Evolutionary conservation across 2,113 vertebrate genomes (phyloP).

Genomic region (Balaeniceps rex): DNA sequence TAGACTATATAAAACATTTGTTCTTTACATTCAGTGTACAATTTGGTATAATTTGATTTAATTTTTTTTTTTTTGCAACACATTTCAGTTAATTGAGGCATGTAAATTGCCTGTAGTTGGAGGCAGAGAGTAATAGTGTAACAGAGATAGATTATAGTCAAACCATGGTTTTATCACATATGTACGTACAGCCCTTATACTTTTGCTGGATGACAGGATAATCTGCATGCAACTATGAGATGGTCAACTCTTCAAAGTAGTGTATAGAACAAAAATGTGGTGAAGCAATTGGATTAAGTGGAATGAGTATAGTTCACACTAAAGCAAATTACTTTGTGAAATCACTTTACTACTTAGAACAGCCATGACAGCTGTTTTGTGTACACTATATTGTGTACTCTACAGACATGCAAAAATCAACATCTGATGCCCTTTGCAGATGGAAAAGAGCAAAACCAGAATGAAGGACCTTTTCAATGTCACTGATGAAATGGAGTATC

Average conservation of each 20-base stretch:
- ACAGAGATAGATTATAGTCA: not conserved
- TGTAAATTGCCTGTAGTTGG: not conserved
- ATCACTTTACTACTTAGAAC: conserved; percentile 57
- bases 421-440: conserved; percentile 25
- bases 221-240: conserved; percentile 12
- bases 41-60: not conserved
- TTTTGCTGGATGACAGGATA: conserved; percentile 47
- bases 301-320: conserved; percentile 36
- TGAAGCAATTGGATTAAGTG: conserved; percentile 41
- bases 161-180: not conserved
- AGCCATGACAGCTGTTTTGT: conserved; percentile 30
- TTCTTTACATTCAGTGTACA: not conserved
- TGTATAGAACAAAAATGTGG: not conserved
- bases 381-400: not conserved
- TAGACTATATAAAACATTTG: not conserved
- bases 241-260: not conserved
- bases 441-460: conserved; percentile 52
- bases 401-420: conserved; percentile 14
- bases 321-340: conserved; percentile 46
- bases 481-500: not conserved
- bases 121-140: not conserved
- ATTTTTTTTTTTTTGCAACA: not conserved
- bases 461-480: conserved; percentile 22
- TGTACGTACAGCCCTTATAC: not conserved
- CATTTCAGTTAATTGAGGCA: not conserved